phyloP scores from a whole-genome alignment of 2,797 vertebrate species.

The Myotis vivesi region DNA sequence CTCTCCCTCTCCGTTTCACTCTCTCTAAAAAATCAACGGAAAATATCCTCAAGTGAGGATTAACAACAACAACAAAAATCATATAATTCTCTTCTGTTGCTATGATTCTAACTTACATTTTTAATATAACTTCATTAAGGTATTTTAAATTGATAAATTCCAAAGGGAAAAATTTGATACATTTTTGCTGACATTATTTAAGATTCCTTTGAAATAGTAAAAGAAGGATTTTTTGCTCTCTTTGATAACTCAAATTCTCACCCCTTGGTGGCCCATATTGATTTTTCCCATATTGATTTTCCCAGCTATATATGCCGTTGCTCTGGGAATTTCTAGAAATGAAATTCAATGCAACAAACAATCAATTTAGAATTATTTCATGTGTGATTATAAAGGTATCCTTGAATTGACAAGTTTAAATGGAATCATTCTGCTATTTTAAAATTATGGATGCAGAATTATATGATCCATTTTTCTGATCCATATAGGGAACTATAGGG shows the following conservation, averaged over 20 bases:
- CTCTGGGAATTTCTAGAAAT: conserved; percentile 36
- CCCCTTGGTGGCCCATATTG: neutral
- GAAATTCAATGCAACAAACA: conserved; percentile 13
- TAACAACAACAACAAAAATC: neutral
- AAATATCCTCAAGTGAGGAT: no score
- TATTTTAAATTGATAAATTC: neutral
- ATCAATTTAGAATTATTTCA: conserved; percentile 16
- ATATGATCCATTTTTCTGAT: neutral
- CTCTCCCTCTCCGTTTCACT: no score
- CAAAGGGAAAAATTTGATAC: neutral
- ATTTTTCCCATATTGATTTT: conserved; percentile 14
- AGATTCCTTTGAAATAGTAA: neutral
- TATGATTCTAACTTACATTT: neutral
- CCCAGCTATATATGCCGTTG: neutral
- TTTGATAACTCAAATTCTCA: neutral
- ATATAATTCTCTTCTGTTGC: neutral
- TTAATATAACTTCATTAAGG: neutral
- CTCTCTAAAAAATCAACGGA: no score
- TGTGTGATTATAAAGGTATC: neutral
- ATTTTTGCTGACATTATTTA: neutral
- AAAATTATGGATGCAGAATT: neutral
- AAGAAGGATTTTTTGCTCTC: neutral
- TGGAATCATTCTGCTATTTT: neutral
- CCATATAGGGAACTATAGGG: neutral
- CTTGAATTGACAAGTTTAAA: conserved; percentile 3